A percentile compares a stretch with the other conserved stretches of the same genome.
Conservation (phyloP, 2,113 vertebrate species). For the Atractosteus spatula region DNA sequence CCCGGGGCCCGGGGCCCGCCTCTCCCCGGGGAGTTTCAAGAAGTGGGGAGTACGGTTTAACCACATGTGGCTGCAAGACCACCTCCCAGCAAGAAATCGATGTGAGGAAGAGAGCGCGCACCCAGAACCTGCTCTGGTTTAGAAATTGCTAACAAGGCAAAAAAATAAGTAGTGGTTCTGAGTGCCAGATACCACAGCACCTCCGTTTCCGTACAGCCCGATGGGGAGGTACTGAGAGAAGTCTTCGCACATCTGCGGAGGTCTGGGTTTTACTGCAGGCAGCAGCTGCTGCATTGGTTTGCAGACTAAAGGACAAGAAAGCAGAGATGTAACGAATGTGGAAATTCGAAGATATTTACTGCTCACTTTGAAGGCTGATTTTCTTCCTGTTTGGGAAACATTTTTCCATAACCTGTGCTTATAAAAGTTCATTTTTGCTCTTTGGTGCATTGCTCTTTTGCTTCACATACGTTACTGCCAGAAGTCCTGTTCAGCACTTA, state of each 20-base stretch:
- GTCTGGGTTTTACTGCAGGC: constrained; percentile 25
- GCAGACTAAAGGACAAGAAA: constrained; percentile 43
- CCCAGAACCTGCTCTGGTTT: constrained; percentile 54
- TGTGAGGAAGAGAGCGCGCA: constrained; percentile 49
- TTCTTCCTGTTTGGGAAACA: constrained; percentile 37
- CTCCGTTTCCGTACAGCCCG: constrained; percentile 36
- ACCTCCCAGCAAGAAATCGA: constrained; percentile 58
- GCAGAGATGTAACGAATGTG: constrained; percentile 37
- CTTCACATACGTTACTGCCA: too few species aligned
- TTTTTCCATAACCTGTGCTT: constrained; percentile 18
- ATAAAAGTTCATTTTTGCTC: not conserved
- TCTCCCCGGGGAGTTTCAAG: constrained; percentile 63
- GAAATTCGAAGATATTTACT: constrained; percentile 54
- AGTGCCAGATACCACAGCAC: constrained; percentile 54
- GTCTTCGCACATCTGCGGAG: constrained; percentile 22
- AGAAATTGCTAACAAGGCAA: constrained; percentile 47
- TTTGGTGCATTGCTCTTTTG: not conserved
- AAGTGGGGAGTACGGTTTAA: constrained; percentile 43
- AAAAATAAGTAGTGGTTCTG: constrained; percentile 49
- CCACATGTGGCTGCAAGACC: constrained; percentile 58
- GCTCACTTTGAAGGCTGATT: constrained; percentile 58
- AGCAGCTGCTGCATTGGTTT: constrained; percentile 13
- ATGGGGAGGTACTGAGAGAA: constrained; percentile 18
- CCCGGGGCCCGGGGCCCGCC: constrained; percentile 65
- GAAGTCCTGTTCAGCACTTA: too few species aligned